Evolutionary conservation across 2,888 invertebrate species (phyloP).

Genomic region (Drosophila tanythrix): DNA sequence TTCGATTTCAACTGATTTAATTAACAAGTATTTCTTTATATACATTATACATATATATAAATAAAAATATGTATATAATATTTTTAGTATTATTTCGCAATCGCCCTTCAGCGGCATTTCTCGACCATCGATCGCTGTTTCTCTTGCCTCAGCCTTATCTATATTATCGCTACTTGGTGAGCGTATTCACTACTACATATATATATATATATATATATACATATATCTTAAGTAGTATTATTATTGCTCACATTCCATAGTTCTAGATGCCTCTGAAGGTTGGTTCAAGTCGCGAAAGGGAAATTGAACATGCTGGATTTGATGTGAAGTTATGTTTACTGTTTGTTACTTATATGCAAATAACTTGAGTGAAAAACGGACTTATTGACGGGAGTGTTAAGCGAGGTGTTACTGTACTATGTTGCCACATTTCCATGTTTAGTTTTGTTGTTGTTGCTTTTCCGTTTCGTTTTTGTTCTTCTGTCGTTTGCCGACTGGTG

Average conservation of each 20-base stretch:
- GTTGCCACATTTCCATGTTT: not conserved
- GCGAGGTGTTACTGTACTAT: not conserved
- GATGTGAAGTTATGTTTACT: not conserved
- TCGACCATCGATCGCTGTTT: not conserved
- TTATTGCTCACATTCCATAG: not conserved
- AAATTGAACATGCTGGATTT: not conserved
- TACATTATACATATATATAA: not conserved
- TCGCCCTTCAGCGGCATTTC: not conserved
- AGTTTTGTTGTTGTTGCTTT: not conserved
- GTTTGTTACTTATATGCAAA: not conserved
- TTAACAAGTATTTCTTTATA: not conserved
- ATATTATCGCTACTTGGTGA: not conserved
- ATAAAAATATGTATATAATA: slow-evolving; percentile 20
- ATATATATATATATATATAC: too few species aligned
- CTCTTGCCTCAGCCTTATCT: not conserved
- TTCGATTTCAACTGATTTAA: slow-evolving; percentile 60
- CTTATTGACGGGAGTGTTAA: not conserved
- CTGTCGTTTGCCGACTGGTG: slow-evolving; percentile 56
- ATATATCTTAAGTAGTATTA: not conserved
- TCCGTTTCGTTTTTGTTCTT: not conserved
- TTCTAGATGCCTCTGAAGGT: not conserved
- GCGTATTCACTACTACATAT: not conserved
- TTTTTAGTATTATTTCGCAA: not conserved
- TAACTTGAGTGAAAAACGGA: too few species aligned
- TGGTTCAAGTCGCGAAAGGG: not conserved